A percentile compares a stretch with the other conserved stretches of the same genome.
Evolutionary conservation across 2,888 invertebrate species (phyloP).

Genomic region (Anarsia innoxiella): DNA sequence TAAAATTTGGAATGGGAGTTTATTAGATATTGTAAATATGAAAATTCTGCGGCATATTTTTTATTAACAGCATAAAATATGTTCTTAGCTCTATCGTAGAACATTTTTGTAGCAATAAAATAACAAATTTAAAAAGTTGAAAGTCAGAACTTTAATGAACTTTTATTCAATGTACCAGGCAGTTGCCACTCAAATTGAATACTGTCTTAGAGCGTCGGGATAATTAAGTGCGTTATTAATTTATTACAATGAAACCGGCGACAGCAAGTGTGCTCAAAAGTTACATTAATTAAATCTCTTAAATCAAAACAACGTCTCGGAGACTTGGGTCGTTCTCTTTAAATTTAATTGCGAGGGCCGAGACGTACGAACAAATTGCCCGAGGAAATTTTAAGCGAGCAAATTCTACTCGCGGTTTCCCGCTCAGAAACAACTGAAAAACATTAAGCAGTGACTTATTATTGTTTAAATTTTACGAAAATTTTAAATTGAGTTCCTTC

Average conservation of each 20-base stretch:
- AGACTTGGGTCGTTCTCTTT: slow-evolving; percentile 49
- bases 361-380: slow-evolving; percentile 48
- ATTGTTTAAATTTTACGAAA: slow-evolving; percentile 13
- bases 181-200: no score
- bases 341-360: slow-evolving; percentile 55
- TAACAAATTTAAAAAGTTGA: no score
- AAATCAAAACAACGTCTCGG: slow-evolving; percentile 60
- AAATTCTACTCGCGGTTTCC: slow-evolving; percentile 21
- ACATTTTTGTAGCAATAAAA: no score
- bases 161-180: no score
- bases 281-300: slow-evolving; percentile 58
- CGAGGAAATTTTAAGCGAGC: slow-evolving; percentile 37
- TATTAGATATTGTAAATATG: no score
- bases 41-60: no score
- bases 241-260: slow-evolving; percentile 38
- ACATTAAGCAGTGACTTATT: slow-evolving; percentile 17
- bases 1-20: no score
- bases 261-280: slow-evolving; percentile 38
- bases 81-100: no score
- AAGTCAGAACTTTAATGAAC: no score
- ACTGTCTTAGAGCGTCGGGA: not conserved
- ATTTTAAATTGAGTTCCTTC: slow-evolving; percentile 7
- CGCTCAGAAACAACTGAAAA: slow-evolving; percentile 22
- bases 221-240: slow-evolving; percentile 12
- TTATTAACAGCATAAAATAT: no score